phyloP scores from a whole-genome alignment of 1,140 invertebrate genomes.

The Helicoverpa armigera region DNA sequence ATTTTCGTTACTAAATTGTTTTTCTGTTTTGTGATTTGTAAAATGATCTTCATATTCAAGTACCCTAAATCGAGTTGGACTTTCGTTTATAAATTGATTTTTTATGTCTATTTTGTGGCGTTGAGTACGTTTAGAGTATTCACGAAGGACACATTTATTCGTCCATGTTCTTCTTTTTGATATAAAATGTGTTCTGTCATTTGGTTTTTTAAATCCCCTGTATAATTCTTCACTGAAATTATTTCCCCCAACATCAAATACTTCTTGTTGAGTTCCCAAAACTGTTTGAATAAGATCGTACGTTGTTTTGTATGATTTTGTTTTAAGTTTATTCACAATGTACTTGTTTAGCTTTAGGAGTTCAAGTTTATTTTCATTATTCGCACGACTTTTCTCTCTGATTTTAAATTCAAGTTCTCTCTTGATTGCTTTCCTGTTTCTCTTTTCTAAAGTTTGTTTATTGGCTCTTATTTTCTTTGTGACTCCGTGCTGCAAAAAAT shows the following conservation, averaged over 20 bases:
- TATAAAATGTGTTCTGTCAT: background rate
- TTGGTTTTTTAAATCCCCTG: background rate
- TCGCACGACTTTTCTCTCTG: background rate
- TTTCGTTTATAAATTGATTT: background rate
- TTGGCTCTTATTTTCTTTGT: constrained; percentile 27
- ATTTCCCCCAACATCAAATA: background rate
- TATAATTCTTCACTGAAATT: background rate
- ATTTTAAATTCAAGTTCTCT: background rate
- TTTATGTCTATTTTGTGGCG: too few species aligned
- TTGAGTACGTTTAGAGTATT: background rate
- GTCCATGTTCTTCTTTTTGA: background rate
- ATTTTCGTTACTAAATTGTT: background rate
- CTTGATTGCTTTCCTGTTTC: background rate
- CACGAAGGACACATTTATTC: background rate
- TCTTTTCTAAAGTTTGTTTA: background rate
- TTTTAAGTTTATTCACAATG: constrained; percentile 30
- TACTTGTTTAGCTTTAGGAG: constrained; percentile 29
- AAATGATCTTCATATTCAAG: too few species aligned
- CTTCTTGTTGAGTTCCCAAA: constrained; percentile 50
- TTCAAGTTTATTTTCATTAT: background rate
- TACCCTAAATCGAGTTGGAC: too few species aligned
- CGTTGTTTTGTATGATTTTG: constrained; percentile 56
- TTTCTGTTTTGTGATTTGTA: background rate
- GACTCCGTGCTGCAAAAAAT: constrained; percentile 35
- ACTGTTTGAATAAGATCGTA: constrained; percentile 67